phyloP scores from a whole-genome alignment of 2,888 invertebrate species.

The Andrena camellia region DNA sequence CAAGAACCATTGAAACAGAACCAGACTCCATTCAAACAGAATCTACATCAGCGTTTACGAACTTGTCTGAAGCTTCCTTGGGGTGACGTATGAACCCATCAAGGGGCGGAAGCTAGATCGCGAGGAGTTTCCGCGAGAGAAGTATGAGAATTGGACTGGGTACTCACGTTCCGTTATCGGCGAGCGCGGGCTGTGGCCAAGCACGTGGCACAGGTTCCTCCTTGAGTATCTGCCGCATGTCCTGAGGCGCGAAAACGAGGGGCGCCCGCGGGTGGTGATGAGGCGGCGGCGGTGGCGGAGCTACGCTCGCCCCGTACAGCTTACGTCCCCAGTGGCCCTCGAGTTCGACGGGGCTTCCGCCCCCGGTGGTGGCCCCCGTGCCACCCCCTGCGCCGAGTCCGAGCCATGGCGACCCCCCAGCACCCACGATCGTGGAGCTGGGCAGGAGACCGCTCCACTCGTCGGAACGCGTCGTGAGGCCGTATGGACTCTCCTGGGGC shows the following conservation, averaged over 20 bases:
- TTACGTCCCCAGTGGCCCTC: conserved; percentile 84
- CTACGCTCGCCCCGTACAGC: conserved; percentile 83
- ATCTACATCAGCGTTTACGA: background rate
- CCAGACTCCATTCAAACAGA: too few relatives aligned
- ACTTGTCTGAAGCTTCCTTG: background rate
- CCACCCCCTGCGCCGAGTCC: conserved; percentile 83
- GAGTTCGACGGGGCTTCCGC: conserved; percentile 83
- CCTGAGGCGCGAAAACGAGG: conserved; percentile 83
- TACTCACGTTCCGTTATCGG: conserved; percentile 83
- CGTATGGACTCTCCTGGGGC: conserved; percentile 80
- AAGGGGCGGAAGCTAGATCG: too few relatives aligned
- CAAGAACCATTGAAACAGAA: background rate
- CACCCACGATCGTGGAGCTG: conserved; percentile 85
- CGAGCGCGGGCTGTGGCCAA: conserved; percentile 83
- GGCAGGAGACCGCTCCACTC: conserved; percentile 85
- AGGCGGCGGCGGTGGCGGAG: conserved; percentile 83
- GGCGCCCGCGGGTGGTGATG: conserved; percentile 84
- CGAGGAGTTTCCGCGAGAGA: too few relatives aligned
- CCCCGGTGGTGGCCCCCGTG: conserved; percentile 81
- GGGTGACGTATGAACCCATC: background rate
- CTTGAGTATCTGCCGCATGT: conserved; percentile 84
- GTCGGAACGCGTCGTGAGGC: conserved; percentile 85
- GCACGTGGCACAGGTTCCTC: conserved; percentile 84
- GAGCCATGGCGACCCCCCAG: conserved; percentile 85
- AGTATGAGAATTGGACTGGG: background rate